Base-by-base conservation (phyloP, 2,888 invertebrate species). In the Hypercompe scribonia region DNA sequence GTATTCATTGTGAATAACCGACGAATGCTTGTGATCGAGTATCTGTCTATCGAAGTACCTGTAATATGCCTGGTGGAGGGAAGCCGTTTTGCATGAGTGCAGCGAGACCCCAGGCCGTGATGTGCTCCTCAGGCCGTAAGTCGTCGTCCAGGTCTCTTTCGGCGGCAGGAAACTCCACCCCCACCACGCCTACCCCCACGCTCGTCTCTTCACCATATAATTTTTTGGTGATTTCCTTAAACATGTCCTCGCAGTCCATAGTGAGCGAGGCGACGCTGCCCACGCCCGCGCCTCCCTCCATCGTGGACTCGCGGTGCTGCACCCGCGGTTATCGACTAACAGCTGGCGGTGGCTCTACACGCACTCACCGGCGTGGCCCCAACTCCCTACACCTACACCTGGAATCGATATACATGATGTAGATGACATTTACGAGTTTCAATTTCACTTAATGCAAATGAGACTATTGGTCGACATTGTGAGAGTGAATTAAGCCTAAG, bases 181-280 rank as follows among this genome's bases (percentile, higher is more conserved):
- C 93, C 79, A 92, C 93, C 68, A 92, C 94, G 72, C 92, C 90
- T 71, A 85, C 90, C 73, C 88, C 89, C 75, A 89, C 91, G 90
- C 87, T 88, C 46, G 95, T 92, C 93, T 98, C 98, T 93, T 98
- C 98, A 80, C 98, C 98, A 94, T 98, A 98, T 84, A 98, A 96
- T 96, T 98, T 98, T 92, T 98, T 97, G 79, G 98, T 98, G 90
- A 98, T 98, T 96, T 98, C 98, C 93, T 98, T 98, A 92, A 98
- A 98, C 97, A 98, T 98, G 90, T 98, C 98, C 94, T 98, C 98
- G 95, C 98, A 96, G 93, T 97, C 97, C 94, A 97, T 96, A 88
- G 96, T 96, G 87, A 96, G 96, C 83, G 96, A 93, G 72, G 96
- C 93, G 77, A 93, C 94, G 89, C 91, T 89, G 86, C 89, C 90